These are phyloP conservation scores for Penaeus japonicus DNA, from an alignment of 1,140 invertebrate species.

Conservation along the genomic window DNA sequence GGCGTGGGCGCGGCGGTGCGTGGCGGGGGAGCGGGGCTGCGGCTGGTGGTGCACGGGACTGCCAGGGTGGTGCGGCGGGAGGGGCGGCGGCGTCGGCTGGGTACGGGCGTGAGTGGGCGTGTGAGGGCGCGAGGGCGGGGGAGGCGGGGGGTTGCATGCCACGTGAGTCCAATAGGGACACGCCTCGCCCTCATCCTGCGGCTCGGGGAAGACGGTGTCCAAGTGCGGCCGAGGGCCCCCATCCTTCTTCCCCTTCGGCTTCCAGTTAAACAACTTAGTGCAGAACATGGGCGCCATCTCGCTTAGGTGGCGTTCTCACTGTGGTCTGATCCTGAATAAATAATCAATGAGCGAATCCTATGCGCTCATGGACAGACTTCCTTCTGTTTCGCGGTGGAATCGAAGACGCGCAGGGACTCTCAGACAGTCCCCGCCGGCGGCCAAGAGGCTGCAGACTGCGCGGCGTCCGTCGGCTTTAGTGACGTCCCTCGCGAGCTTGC, in stretches of 20 bases:
- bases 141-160: conserved; percentile 39
- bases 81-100: not conserved
- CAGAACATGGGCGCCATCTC: conserved; percentile 51
- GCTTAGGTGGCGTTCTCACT: not conserved
- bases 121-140: conserved; percentile 26
- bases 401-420: not conserved
- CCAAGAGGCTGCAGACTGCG: too few species aligned
- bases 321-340: not conserved
- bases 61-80: conserved; percentile 33
- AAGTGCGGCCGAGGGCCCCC: conserved; percentile 12
- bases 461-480: too few species aligned
- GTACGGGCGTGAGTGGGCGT: conserved; percentile 34
- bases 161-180: conserved; percentile 54
- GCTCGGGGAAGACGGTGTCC: conserved; percentile 37
- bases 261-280: conserved; percentile 48
- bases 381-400: not conserved
- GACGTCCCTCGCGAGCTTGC: too few species aligned
- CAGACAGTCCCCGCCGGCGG: not conserved
- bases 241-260: conserved; percentile 42
- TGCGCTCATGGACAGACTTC: not conserved
- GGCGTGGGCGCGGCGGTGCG: conserved; percentile 24
- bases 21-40: conserved; percentile 2
- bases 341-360: not conserved
- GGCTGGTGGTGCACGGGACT: conserved; percentile 54
- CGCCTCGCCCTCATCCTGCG: conserved; percentile 48